Evolutionary conservation across 2,113 vertebrate species (phyloP).

Genomic region (Solea senegalensis): DNA sequence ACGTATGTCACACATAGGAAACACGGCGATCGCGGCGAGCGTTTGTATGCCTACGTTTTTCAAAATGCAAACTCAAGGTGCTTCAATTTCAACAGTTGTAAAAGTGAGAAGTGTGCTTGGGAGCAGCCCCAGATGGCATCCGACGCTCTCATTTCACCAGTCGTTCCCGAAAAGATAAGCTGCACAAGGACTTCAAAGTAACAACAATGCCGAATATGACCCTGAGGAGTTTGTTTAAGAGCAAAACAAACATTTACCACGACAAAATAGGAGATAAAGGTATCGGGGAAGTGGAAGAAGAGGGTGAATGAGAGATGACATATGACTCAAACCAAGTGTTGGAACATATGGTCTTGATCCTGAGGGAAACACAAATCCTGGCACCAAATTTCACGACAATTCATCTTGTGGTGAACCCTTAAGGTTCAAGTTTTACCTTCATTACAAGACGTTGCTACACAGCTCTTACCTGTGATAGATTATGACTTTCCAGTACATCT

Average conservation of each 20-base stretch:
- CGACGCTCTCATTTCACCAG: constrained; percentile 28
- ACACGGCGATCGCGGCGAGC: neutral
- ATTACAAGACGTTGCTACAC: no score
- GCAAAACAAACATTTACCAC: neutral
- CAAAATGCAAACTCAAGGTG: constrained; percentile 41
- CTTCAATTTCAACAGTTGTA: constrained; percentile 55
- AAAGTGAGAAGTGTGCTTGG: constrained; percentile 65
- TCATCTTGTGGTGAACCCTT: no score
- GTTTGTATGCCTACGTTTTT: constrained; percentile 48
- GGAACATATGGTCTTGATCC: no score
- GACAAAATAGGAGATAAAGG: neutral
- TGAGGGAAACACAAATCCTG: no score
- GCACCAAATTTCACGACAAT: no score
- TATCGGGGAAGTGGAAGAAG: neutral
- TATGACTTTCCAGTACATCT: no score
- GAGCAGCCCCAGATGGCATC: constrained; percentile 26
- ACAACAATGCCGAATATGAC: neutral
- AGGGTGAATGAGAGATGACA: neutral
- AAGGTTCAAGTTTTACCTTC: no score
- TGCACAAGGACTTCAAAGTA: constrained; percentile 9
- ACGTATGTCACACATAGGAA: constrained; percentile 20
- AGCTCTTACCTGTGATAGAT: no score
- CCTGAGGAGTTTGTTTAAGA: neutral
- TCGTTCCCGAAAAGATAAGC: constrained; percentile 25
- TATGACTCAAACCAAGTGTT: neutral